Conservation (phyloP, 2,797 vertebrate species). For the Anabas testudineus region DNA sequence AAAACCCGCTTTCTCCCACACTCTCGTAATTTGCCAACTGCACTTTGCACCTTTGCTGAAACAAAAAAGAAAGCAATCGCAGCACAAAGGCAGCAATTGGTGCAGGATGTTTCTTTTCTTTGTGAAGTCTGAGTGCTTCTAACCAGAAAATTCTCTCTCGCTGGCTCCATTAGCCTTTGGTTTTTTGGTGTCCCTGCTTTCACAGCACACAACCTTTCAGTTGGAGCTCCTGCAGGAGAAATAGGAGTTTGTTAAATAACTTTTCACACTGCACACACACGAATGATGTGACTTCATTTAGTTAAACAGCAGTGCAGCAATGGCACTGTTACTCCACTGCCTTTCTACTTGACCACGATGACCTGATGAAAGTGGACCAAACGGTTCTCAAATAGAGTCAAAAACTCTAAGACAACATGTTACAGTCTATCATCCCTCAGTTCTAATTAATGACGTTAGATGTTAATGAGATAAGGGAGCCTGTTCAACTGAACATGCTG, state of each 20-base stretch:
- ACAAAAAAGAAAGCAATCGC: conserved; percentile 25
- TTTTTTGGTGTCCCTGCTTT: conserved; percentile 4
- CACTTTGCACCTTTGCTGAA: conserved; percentile 30
- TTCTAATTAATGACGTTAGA: too few relatives aligned
- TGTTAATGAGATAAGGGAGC: too few relatives aligned
- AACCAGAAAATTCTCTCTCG: conserved; percentile 16
- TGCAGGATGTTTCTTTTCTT: conserved; percentile 19
- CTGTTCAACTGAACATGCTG: too few relatives aligned
- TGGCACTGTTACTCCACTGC: too few relatives aligned
- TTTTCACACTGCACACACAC: background rate
- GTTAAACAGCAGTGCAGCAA: too few relatives aligned
- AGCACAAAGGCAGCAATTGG: conserved; percentile 29
- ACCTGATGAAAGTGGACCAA: too few relatives aligned
- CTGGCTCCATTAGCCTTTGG: conserved; percentile 7
- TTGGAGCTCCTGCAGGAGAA: background rate
- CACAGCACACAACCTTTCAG: background rate
- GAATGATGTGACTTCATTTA: background rate
- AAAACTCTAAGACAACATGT: too few relatives aligned
- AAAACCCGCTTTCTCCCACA: background rate
- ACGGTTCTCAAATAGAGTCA: background rate
- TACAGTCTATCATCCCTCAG: too few relatives aligned
- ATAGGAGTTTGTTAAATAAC: background rate
- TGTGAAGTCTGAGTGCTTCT: conserved; percentile 38
- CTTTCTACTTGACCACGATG: too few relatives aligned
- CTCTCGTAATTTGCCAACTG: conserved; percentile 30